Evolutionary conservation across 2,113 vertebrate genomes (phyloP).

Genomic region (Chionodraco myersi): DNA sequence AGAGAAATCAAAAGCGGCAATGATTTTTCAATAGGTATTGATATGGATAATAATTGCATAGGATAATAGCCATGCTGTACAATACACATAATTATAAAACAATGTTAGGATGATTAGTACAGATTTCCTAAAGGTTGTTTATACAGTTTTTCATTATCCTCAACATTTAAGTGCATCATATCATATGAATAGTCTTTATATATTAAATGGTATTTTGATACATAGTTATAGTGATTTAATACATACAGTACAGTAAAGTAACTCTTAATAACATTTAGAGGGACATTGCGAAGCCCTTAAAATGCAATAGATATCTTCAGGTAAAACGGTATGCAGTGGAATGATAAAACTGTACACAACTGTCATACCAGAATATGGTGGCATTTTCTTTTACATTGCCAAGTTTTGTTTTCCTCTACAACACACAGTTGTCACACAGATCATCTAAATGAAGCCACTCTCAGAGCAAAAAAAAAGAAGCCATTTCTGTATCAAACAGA

Average conservation of each 20-base stretch:
- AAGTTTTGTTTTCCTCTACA: conserved; percentile 67
- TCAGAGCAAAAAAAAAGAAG: conserved; percentile 63
- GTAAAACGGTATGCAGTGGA: conserved; percentile 74
- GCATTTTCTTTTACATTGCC: conserved; percentile 68
- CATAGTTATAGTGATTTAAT: conserved; percentile 71
- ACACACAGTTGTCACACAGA: conserved; percentile 60
- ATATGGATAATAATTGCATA: conserved; percentile 93
- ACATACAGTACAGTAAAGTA: conserved; percentile 76
- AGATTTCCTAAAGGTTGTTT: conserved; percentile 73
- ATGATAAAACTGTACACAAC: conserved; percentile 83
- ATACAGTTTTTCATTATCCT: conserved; percentile 74
- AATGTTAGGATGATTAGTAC: conserved; percentile 82
- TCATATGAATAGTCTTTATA: conserved; percentile 85
- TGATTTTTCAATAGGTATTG: conserved; percentile 77
- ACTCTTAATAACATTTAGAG: conserved; percentile 75
- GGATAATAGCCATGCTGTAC: conserved; percentile 97
- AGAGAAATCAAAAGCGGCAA: conserved; percentile 81
- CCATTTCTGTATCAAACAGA: conserved; percentile 76
- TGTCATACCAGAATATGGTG: conserved; percentile 68
- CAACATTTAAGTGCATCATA: conserved; percentile 94
- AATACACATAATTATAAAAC: conserved; percentile 85
- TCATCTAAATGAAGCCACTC: conserved; percentile 78
- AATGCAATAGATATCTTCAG: conserved; percentile 72
- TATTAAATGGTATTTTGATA: conserved; percentile 76
- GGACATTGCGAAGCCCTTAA: conserved; percentile 85